A percentile compares a stretch with the other conserved stretches of the same genome.
These are phyloP conservation scores for Lacerta agilis DNA, from an alignment of 2,797 vertebrate genomes.

Conservation along the genomic window DNA sequence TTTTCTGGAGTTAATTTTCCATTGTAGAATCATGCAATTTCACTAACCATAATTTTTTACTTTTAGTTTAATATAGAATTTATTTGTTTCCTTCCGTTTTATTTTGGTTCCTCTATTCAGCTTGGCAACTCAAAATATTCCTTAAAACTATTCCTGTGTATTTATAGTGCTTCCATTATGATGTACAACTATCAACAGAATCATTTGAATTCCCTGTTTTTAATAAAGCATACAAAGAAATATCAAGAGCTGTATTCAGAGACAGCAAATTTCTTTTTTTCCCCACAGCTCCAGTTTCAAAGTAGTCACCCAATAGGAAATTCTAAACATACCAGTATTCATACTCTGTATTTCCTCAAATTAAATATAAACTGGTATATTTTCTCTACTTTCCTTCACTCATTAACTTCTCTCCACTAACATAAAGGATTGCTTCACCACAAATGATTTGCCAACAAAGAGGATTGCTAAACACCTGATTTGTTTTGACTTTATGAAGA, in stretches of 20 bases:
- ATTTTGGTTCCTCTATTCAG: background rate
- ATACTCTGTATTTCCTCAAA: constrained; percentile 45
- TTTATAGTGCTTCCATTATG: constrained; percentile 46
- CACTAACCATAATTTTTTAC: background rate
- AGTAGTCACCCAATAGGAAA: constrained; percentile 42
- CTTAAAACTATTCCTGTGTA: constrained; percentile 43
- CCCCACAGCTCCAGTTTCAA: constrained; percentile 57
- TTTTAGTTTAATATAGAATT: background rate
- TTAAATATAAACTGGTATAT: background rate
- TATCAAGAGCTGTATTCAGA: constrained; percentile 42
- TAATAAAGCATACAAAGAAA: constrained; percentile 58
- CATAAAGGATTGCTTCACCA: background rate
- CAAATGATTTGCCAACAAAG: background rate
- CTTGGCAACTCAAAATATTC: constrained; percentile 4
- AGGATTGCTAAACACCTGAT: background rate
- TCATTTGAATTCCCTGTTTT: constrained; percentile 57
- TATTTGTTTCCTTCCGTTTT: background rate
- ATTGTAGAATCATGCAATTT: background rate
- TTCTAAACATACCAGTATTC: constrained; percentile 45
- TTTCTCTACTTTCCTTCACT: constrained; percentile 12
- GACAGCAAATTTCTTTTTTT: constrained; percentile 49
- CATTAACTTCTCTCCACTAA: constrained; percentile 31
- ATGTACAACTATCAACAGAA: constrained; percentile 54
- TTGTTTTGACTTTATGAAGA: background rate
- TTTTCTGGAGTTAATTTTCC: background rate